Percentiles rank a stretch among this genome's conserved stretches.
These are phyloP conservation scores for Cerastis rubricosa DNA, from an alignment of 2,888 invertebrate species.

Conservation along the genomic window DNA sequence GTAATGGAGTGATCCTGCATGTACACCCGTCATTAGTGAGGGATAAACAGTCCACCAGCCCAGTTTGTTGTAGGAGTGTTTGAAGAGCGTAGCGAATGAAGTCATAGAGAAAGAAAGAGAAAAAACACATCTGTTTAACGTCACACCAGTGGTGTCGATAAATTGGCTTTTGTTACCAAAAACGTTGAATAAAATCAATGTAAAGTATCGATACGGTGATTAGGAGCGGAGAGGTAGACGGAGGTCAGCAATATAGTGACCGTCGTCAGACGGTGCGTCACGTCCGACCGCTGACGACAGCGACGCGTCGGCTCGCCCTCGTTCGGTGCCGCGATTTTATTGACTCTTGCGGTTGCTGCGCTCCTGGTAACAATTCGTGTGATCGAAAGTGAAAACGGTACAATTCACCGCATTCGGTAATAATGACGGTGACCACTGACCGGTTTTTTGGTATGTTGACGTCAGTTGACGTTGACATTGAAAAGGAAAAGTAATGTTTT, in stretches of 20 bases:
- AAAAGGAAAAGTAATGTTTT: slow-evolving; percentile 43
- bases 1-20: slow-evolving; percentile 78
- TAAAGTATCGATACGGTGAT: slow-evolving; percentile 81
- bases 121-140: not conserved
- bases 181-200: slow-evolving; percentile 76
- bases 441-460: slow-evolving; percentile 45
- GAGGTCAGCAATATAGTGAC: slow-evolving; percentile 91
- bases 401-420: slow-evolving; percentile 64
- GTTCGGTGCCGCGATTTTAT: slow-evolving; percentile 85
- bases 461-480: slow-evolving; percentile 30
- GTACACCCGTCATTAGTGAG: slow-evolving; percentile 74
- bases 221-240: slow-evolving; percentile 87
- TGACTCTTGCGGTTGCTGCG: slow-evolving; percentile 88
- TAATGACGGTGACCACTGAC: slow-evolving; percentile 58
- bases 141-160: slow-evolving; percentile 41
- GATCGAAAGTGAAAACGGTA: slow-evolving; percentile 86
- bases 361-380: slow-evolving; percentile 85
- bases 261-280: slow-evolving; percentile 89
- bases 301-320: slow-evolving; percentile 75
- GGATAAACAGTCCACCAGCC: slow-evolving; percentile 48
- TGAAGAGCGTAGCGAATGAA: not conserved
- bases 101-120: slow-evolving; percentile 4
- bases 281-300: slow-evolving; percentile 81
- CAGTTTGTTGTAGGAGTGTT: slow-evolving; percentile 33
- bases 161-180: slow-evolving; percentile 62